Conservation (phyloP, 2,797 vertebrate species). For the Alcedo atthis region DNA sequence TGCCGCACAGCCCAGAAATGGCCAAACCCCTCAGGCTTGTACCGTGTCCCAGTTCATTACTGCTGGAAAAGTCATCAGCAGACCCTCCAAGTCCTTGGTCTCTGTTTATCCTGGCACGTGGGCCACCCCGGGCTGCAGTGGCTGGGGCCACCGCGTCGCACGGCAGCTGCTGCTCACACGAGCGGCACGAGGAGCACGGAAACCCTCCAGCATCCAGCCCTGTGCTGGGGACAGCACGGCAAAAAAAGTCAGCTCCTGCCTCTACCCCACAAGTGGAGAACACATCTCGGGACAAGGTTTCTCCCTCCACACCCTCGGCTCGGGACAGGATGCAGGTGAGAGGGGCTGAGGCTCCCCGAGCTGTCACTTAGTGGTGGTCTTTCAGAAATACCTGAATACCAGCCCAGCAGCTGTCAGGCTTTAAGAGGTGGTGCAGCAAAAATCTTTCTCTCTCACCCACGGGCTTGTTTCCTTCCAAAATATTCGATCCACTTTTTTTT, state of each 20-base stretch:
- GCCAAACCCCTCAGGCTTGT: neutral
- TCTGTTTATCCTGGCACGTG: neutral
- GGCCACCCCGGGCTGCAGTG: neutral
- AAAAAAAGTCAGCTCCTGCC: neutral
- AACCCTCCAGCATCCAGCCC: neutral
- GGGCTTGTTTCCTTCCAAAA: neutral
- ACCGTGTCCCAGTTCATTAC: neutral
- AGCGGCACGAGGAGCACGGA: neutral
- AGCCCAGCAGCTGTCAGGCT: neutral
- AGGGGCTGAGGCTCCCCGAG: neutral
- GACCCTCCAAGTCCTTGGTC: neutral
- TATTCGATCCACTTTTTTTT: accelerated
- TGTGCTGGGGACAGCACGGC: accelerated
- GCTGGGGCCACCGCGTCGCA: accelerated
- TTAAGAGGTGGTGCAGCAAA: neutral
- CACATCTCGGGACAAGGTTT: accelerated
- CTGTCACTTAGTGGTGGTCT: neutral
- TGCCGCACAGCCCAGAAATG: neutral
- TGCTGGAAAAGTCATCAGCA: neutral
- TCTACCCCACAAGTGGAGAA: neutral
- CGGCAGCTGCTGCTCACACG: neutral
- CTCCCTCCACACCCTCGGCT: neutral
- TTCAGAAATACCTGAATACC: neutral
- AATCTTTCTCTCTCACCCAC: neutral
- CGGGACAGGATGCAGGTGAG: accelerated